These are phyloP conservation scores for Hemaris fuciformis DNA, from an alignment of 2,888 invertebrate species.

Conservation along the genomic window DNA sequence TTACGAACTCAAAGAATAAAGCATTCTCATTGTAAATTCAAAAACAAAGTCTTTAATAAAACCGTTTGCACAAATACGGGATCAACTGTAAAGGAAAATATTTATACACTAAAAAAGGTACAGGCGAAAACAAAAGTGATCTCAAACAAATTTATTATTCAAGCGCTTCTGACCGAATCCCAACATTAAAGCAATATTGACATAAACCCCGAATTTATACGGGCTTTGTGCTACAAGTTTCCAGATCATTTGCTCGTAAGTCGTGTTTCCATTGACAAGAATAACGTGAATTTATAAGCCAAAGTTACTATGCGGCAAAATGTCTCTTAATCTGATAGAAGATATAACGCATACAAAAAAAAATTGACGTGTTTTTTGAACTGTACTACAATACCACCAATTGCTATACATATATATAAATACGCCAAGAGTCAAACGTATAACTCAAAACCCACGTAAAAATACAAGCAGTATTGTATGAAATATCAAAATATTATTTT, in stretches of 20 bases:
- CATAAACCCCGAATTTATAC: slow-evolving; percentile 19
- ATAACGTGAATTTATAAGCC: not conserved
- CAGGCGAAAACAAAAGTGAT: slow-evolving; percentile 19
- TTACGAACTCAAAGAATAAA: not conserved
- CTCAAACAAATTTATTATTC: slow-evolving; percentile 28
- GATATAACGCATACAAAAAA: not conserved
- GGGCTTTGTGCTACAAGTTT: slow-evolving; percentile 16
- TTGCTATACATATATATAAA: too few species aligned
- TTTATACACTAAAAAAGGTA: not conserved
- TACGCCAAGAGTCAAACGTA: too few species aligned
- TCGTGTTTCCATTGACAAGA: slow-evolving; percentile 10
- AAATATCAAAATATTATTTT: too few species aligned
- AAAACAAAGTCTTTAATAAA: not conserved
- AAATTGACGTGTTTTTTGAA: too few species aligned
- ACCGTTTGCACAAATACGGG: not conserved
- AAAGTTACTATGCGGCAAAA: not conserved
- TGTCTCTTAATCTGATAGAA: not conserved
- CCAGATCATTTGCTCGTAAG: slow-evolving; percentile 8
- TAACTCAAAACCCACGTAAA: too few species aligned
- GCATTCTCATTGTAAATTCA: not conserved
- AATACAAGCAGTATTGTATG: too few species aligned
- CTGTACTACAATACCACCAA: too few species aligned
- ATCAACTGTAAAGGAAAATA: not conserved
- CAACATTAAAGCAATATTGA: slow-evolving; percentile 35
- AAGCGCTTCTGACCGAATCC: slow-evolving; percentile 20